Base-by-base conservation (phyloP, 2,113 vertebrate species). In the Pollachius pollachius region DNA sequence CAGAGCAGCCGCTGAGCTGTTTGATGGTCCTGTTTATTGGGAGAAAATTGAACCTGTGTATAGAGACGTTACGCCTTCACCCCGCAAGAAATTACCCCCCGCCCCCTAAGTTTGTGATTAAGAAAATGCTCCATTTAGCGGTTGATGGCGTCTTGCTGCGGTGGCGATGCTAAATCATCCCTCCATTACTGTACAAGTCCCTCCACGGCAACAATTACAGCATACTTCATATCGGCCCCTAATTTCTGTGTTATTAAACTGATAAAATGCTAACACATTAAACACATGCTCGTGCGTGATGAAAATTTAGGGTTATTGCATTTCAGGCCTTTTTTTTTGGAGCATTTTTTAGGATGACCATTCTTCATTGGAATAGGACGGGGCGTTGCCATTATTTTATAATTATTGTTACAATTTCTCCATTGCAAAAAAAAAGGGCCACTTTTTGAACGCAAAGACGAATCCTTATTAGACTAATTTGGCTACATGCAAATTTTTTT, bases 401-500 rank as follows among this genome's bases (percentile, higher is more conserved):
- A 92, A 92, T 92, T 93, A 91, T 93, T 94, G 90, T 81, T 90
- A 85, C 87, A 85, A 78, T 94, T 93, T 93, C 92, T 94, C 90
- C 81, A 48, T 87, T 88, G 76, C 88, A 88, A 91, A 48, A 48
- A 85, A 87, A 66, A 94, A 94, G 95, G 94, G 94, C 97, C 95
- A 97, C 94, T 95, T 97, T 96, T 89, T 92, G 74, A 91, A 94
- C 92, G 90, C 90, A 90, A 95, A 94, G 94, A 93, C 89, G 93
- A 94, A 90, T 89, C 88, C 95, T 90, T 94, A 93, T 94, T 95
- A 94, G 94, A 96, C 92, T 95, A 94, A 97, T 99, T 96, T 97
- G 91, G 94, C 93, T 95, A 94, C 94, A 95, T 97, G 95, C 94
- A 96, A 95, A 95, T 98, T 95, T 90, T 48, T 57, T 95, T 96